Evolutionary conservation across 1,140 invertebrate species (phyloP).

Genomic region (Himalopsyche phryganea): DNA sequence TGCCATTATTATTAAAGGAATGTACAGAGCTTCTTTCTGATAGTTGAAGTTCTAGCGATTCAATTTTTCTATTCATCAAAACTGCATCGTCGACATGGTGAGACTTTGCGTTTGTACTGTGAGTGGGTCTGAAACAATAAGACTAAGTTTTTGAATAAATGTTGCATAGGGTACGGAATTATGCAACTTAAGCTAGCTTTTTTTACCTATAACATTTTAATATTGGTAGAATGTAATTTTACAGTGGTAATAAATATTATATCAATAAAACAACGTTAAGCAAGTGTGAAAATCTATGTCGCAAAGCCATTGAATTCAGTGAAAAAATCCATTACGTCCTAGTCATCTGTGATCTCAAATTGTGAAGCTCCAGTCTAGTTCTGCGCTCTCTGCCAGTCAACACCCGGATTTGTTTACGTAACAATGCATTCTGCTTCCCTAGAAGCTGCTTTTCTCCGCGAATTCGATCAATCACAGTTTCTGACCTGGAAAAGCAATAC

Average conservation of each 20-base stretch:
- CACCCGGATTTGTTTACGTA: constrained; percentile 48
- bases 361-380: constrained; percentile 45
- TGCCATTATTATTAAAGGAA: constrained; percentile 8
- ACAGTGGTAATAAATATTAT: no score
- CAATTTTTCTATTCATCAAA: constrained; percentile 17
- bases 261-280: no score
- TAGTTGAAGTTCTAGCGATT: constrained; percentile 19
- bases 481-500: constrained; percentile 40
- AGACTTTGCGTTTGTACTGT: neutral
- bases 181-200: no score
- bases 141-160: no score
- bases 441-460: constrained; percentile 47
- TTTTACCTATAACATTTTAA: no score
- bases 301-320: no score
- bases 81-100: constrained; percentile 2
- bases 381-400: constrained; percentile 44
- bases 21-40: constrained; percentile 15
- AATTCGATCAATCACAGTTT: constrained; percentile 45
- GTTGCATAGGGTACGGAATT: no score
- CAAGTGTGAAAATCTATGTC: no score
- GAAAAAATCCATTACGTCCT: constrained; percentile 27
- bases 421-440: constrained; percentile 46
- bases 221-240: no score
- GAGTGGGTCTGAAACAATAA: neutral
- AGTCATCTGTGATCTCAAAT: constrained; percentile 47